Conservation (phyloP, 2,888 invertebrate species). For the Orthosia cruda region DNA sequence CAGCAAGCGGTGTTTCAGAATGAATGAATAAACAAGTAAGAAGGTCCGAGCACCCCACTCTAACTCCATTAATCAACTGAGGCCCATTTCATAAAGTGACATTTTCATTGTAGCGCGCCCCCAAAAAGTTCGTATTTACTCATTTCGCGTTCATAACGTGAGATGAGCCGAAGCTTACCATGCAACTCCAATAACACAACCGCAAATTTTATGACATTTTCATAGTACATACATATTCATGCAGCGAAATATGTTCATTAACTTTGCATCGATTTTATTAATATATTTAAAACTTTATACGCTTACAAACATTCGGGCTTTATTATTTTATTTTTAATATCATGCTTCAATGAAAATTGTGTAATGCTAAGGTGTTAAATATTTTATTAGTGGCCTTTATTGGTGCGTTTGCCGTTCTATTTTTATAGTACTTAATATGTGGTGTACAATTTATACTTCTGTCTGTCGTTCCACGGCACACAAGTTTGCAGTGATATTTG, state of each 20-base stretch:
- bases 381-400: not conserved
- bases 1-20: conserved; percentile 63
- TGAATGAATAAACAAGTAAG: conserved; percentile 85
- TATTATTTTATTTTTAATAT: conserved; percentile 32
- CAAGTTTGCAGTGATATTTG: not conserved
- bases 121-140: conserved; percentile 86
- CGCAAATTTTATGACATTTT: conserved; percentile 70
- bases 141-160: conserved; percentile 83
- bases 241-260: conserved; percentile 53
- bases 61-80: conserved; percentile 88
- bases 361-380: not conserved
- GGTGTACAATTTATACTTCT: not conserved
- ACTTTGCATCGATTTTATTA: conserved; percentile 56
- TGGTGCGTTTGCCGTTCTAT: not conserved
- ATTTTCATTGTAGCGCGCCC: conserved; percentile 89
- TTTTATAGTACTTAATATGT: not conserved
- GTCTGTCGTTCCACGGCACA: not conserved
- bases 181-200: conserved; percentile 80
- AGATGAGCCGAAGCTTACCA: conserved; percentile 77
- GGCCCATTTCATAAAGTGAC: conserved; percentile 90
- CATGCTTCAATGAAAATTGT: conserved; percentile 7
- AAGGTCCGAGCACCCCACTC: conserved; percentile 81
- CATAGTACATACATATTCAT: conserved; percentile 64
- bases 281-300: conserved; percentile 39
- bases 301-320: conserved; percentile 26